A percentile compares a stretch with the other conserved stretches of the same genome.
Evolutionary conservation across 2,113 vertebrate species (phyloP).

Genomic region (Alligator mississippiensis): DNA sequence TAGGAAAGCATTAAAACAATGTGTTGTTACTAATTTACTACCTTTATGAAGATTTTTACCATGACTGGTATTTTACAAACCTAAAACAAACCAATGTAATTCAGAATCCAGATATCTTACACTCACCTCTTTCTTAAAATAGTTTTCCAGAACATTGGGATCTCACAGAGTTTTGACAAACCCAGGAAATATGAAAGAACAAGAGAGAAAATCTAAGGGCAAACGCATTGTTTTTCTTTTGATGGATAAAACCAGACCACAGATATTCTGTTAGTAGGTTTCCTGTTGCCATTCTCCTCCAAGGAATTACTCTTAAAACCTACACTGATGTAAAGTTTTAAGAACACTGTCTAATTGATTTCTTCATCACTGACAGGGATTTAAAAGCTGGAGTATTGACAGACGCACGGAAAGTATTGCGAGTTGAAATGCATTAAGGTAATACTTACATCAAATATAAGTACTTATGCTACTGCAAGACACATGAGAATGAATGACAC

Average conservation of each 20-base stretch:
- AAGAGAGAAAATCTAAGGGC: background rate
- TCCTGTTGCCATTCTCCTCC: slow-evolving; percentile 23
- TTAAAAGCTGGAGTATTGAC: slow-evolving; percentile 18
- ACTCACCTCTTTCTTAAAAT: background rate
- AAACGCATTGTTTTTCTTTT: background rate
- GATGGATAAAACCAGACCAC: background rate
- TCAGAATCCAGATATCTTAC: background rate
- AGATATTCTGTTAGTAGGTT: slow-evolving; percentile 5
- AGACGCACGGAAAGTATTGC: slow-evolving; percentile 1
- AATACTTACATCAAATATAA: slow-evolving; percentile 13
- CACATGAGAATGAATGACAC: slow-evolving; percentile 74
- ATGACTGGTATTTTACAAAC: background rate
- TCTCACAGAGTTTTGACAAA: background rate
- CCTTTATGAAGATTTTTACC: background rate
- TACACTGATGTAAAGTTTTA: slow-evolving; percentile 11
- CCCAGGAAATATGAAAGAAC: background rate
- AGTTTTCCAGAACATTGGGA: background rate
- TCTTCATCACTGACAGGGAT: slow-evolving; percentile 10
- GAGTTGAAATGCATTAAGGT: slow-evolving; percentile 13
- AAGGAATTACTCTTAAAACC: slow-evolving; percentile 36
- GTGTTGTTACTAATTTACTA: background rate
- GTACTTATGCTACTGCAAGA: background rate
- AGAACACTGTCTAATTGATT: slow-evolving; percentile 6
- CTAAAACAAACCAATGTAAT: background rate
- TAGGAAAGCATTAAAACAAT: slow-evolving; percentile 7